Percentiles rank a stretch among this genome's conserved stretches.
Conservation (phyloP, 2,888 invertebrate genomes). For the Drosophila ezoana region DNA sequence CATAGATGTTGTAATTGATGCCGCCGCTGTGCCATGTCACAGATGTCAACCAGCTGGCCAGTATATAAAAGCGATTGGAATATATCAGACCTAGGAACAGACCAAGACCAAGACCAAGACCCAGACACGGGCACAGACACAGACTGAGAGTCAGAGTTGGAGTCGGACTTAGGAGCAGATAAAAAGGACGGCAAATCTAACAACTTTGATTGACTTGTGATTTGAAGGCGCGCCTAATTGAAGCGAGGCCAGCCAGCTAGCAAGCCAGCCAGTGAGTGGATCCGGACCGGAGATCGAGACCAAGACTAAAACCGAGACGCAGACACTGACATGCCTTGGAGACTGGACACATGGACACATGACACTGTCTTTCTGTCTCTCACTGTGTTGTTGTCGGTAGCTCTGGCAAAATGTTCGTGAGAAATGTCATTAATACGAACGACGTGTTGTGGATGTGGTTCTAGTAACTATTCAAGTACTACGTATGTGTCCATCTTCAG, state of each 20-base stretch:
- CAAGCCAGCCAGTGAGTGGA: conserved; percentile 44
- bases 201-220: conserved; percentile 84
- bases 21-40: conserved; percentile 80
- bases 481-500: conserved; percentile 29
- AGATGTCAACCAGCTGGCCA: conserved; percentile 70
- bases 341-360: conserved; percentile 54
- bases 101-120: conserved; percentile 18
- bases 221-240: conserved; percentile 83
- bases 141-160: conserved; percentile 11
- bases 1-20: conserved; percentile 83
- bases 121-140: conserved; percentile 16
- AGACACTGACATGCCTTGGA: conserved; percentile 63
- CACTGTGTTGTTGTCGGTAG: conserved; percentile 63
- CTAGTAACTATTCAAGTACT: conserved; percentile 44
- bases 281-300: conserved; percentile 20
- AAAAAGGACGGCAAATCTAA: conserved; percentile 79
- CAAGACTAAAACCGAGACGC: conserved; percentile 8
- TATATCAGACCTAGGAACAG: conserved; percentile 15
- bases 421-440: conserved; percentile 79
- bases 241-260: conserved; percentile 66
- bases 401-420: conserved; percentile 74
- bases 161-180: conserved; percentile 15
- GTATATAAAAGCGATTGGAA: conserved; percentile 33
- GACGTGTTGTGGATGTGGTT: conserved; percentile 70
- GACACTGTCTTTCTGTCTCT: conserved; percentile 37